Conservation (phyloP, 1,140 invertebrate species). For the Onthophagus taurus region DNA sequence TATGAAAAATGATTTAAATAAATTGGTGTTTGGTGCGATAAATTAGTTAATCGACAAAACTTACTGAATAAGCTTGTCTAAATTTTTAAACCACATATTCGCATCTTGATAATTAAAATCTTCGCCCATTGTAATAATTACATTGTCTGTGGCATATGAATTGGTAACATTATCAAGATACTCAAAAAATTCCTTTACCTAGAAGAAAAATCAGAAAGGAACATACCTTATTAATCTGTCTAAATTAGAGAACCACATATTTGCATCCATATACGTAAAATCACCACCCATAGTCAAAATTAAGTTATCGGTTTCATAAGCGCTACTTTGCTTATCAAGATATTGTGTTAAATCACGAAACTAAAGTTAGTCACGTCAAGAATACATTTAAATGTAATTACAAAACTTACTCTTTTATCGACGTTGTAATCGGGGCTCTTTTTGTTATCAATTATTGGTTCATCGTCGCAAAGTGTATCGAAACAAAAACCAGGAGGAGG, state of each 20-base stretch:
- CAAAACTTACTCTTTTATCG: slow-evolving; percentile 47
- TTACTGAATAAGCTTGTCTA: slow-evolving; percentile 85
- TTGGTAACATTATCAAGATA: slow-evolving; percentile 39
- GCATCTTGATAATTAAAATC: slow-evolving; percentile 89
- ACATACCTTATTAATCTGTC: slow-evolving; percentile 65
- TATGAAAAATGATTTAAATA: background rate
- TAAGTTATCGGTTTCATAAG: slow-evolving; percentile 61
- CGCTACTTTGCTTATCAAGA: slow-evolving; percentile 16
- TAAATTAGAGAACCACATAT: slow-evolving; percentile 76
- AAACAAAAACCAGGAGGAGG: slow-evolving; percentile 86
- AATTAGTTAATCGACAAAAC: slow-evolving; percentile 16
- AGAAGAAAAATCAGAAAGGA: slow-evolving; percentile 14
- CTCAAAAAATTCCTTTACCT: slow-evolving; percentile 50
- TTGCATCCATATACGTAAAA: slow-evolving; percentile 81
- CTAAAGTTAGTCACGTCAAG: slow-evolving; percentile 2
- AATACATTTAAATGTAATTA: background rate
- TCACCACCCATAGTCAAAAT: slow-evolving; percentile 91
- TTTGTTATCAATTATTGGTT: slow-evolving; percentile 67
- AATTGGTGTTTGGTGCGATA: background rate
- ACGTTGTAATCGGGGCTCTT: slow-evolving; percentile 67
- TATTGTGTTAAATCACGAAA: slow-evolving; percentile 5
- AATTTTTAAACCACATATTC: slow-evolving; percentile 71
- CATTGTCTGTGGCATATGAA: slow-evolving; percentile 57
- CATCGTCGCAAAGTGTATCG: slow-evolving; percentile 72
- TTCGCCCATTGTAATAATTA: slow-evolving; percentile 86